Conservation (phyloP, 2,113 vertebrate genomes). For the Scatophagus argus region DNA sequence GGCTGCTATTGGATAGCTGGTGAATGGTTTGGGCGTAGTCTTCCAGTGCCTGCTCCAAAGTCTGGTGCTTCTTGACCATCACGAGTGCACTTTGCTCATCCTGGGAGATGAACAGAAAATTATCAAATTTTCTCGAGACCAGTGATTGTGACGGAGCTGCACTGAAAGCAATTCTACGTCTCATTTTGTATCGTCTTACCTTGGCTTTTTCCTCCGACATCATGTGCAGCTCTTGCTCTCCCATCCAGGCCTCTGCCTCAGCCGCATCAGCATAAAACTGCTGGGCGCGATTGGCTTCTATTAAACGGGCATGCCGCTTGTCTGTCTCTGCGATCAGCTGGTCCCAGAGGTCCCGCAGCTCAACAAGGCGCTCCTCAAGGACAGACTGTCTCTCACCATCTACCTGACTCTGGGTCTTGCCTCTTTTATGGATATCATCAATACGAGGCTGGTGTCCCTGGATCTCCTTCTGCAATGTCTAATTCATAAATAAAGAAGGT, state of each 20-base stretch:
- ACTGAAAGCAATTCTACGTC: background rate
- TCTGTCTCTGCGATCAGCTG: slow-evolving; percentile 87
- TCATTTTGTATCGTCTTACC: slow-evolving; percentile 72
- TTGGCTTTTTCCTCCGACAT: slow-evolving; percentile 96
- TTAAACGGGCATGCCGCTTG: slow-evolving; percentile 85
- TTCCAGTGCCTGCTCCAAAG: slow-evolving; percentile 91
- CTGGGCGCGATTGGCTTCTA: slow-evolving; percentile 89
- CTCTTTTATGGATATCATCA: slow-evolving; percentile 88
- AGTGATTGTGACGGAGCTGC: background rate
- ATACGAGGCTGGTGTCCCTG: slow-evolving; percentile 94
- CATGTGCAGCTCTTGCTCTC: slow-evolving; percentile 96
- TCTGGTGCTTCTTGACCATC: slow-evolving; percentile 94
- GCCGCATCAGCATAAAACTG: slow-evolving; percentile 93
- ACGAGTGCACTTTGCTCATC: slow-evolving; percentile 94
- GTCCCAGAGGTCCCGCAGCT: slow-evolving; percentile 88
- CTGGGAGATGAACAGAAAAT: slow-evolving; percentile 68
- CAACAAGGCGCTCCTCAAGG: slow-evolving; percentile 83
- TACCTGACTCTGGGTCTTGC: slow-evolving; percentile 75
- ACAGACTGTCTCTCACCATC: slow-evolving; percentile 81
- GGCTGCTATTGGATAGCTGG: slow-evolving; percentile 90
- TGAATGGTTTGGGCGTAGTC: slow-evolving; percentile 92
- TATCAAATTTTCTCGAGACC: background rate
- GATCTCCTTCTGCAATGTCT: slow-evolving; percentile 96
- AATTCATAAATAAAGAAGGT: background rate
- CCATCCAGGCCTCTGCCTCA: slow-evolving; percentile 96